Conservation (phyloP, 2,888 invertebrate species). For the Dichetophora obliterata region DNA sequence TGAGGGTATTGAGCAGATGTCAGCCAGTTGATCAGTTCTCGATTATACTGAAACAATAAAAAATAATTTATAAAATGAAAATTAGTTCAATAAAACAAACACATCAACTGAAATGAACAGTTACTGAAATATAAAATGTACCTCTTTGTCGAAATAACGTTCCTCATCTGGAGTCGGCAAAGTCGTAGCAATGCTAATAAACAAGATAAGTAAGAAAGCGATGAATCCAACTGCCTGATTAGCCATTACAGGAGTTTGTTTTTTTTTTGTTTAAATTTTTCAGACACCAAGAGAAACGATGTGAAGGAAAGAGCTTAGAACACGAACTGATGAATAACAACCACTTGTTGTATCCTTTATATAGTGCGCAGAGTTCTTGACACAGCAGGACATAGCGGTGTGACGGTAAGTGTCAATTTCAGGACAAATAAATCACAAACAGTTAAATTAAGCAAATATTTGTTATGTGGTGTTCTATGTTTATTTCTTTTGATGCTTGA, state of each 20-base stretch:
- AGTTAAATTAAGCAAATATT: constrained; percentile 53
- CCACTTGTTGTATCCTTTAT: constrained; percentile 18
- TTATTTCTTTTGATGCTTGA: constrained; percentile 29
- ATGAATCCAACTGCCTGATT: constrained; percentile 42
- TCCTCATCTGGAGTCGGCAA: constrained; percentile 65
- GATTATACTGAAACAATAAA: constrained; percentile 54
- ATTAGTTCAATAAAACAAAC: neutral
- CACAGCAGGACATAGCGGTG: constrained; percentile 54
- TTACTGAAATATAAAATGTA: constrained; percentile 43
- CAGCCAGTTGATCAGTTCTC: constrained; percentile 64
- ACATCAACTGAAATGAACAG: neutral
- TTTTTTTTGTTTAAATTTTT: neutral
- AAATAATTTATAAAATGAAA: constrained; percentile 9
- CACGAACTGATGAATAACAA: constrained; percentile 51
- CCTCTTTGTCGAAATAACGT: constrained; percentile 66
- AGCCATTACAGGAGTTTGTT: constrained; percentile 42
- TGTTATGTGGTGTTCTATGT: constrained; percentile 37
- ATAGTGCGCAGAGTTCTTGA: constrained; percentile 10
- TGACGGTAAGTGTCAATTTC: constrained; percentile 56
- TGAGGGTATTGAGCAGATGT: constrained; percentile 59
- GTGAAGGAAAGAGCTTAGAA: constrained; percentile 38
- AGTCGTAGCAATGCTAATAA: constrained; percentile 44
- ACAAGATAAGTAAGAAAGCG: constrained; percentile 43
- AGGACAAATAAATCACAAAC: constrained; percentile 59
- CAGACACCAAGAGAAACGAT: neutral